Conservation (phyloP, 1,140 invertebrate genomes). For the Teleogryllus occipitalis region DNA sequence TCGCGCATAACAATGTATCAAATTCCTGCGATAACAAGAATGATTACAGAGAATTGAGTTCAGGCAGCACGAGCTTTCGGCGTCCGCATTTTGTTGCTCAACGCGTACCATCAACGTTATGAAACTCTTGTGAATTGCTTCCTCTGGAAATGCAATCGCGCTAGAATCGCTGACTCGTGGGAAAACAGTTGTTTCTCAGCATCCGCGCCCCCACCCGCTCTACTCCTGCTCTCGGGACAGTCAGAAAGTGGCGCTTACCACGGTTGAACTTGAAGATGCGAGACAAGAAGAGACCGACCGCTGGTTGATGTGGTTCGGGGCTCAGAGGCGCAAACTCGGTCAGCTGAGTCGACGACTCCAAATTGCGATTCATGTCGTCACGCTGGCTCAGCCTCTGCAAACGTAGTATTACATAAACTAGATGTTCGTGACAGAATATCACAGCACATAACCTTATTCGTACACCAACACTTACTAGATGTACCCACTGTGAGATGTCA, state of each 20-base stretch:
- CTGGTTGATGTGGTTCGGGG: conserved; percentile 50
- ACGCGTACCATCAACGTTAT: background rate
- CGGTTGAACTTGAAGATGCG: conserved; percentile 47
- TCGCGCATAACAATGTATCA: no score
- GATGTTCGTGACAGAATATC: background rate
- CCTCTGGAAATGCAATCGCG: background rate
- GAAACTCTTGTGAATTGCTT: background rate
- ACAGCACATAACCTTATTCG: background rate
- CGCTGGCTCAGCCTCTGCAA: background rate
- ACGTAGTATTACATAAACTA: background rate
- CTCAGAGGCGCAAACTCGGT: conserved; percentile 68
- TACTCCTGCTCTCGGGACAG: no score
- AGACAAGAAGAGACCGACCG: conserved; percentile 44
- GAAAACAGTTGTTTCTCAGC: background rate
- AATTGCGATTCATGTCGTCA: conserved; percentile 49
- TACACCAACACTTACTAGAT: no score
- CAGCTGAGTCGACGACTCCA: conserved; percentile 58
- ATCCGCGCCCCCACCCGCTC: background rate
- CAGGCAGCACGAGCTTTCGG: no score
- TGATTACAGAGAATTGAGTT: no score
- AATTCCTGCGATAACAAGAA: no score
- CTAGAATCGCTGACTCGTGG: background rate
- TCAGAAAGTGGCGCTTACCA: conserved; percentile 28
- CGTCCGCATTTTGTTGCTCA: no score
- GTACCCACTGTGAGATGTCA: no score